phyloP scores from a whole-genome alignment of 2,797 vertebrate genomes.

The Ispidina picta region DNA sequence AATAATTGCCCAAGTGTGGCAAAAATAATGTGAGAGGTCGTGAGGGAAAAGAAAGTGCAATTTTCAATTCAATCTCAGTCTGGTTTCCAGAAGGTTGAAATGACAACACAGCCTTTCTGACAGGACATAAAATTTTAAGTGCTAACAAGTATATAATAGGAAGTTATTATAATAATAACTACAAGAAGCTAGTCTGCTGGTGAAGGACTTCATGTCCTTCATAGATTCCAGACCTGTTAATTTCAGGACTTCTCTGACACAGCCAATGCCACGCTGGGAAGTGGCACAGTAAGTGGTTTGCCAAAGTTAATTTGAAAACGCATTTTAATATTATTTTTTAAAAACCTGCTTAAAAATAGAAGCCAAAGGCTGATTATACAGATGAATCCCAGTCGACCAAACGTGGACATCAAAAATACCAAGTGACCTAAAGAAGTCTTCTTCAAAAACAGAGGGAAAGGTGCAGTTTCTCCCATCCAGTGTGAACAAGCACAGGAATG shows the following conservation, averaged over 20 bases:
- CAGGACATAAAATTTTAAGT: conserved; percentile 36
- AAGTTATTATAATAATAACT: conserved; percentile 37
- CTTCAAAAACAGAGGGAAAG: conserved; percentile 41
- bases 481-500: conserved; percentile 59
- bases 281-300: not conserved
- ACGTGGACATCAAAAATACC: not conserved
- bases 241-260: not conserved
- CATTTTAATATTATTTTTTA: not conserved
- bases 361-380: not conserved
- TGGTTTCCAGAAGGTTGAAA: conserved; percentile 39
- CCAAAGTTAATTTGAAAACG: not conserved
- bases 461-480: not conserved
- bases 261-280: not conserved
- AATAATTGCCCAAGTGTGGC: not conserved
- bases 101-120: conserved; percentile 37
- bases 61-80: conserved; percentile 12
- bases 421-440: not conserved
- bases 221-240: conserved; percentile 9
- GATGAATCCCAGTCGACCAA: not conserved
- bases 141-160: conserved; percentile 42
- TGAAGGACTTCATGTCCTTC: conserved; percentile 19
- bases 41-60: not conserved
- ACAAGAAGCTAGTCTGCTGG: not conserved
- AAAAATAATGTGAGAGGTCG: not conserved
- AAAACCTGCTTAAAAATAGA: not conserved